Evolutionary conservation across 2,888 invertebrate genomes (phyloP), one percentile per base, ranked within the genome.

Genomic region (Sesia apiformis): DNA sequence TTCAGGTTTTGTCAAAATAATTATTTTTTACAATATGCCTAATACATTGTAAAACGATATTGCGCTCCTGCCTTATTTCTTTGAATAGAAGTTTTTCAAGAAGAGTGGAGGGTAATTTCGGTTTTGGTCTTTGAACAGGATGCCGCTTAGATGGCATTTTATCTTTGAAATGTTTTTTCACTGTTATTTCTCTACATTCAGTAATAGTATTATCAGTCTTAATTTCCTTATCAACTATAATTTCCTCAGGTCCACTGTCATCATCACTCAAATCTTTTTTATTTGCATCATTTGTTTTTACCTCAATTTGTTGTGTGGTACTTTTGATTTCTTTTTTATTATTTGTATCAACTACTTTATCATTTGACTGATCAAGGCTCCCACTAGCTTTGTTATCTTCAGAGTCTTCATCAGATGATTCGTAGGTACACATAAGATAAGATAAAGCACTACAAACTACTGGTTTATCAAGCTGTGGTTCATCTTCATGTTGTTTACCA

Each of bases 31-130:
- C 93, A 53, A 97, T 93, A 84, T 93, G 92, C 63, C 95, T 93
- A 42, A 97, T 92, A 84, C 97, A 97, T 76, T 98, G 97, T 40
- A 97, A 90, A 53, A 98, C 90, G 52, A 95, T 89, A 81, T 97
- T 98, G 54, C 97, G 90, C 81, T 98, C 98, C 65, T 95, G 94
- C 60, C 93, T 90, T 63, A 98, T 96, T 75, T 97, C 96, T 56
- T 91, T 90, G 52, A 92, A 92, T 55, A 98, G 83, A 39, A 98
- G 78, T 72, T 93, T 94, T 65, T 94, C 92, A 53, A 95, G 80
- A 61, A 95, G 83, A 7, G 93, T 93, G 42, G 90, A 90, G 61
- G 86, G 90, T 59, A 84, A 53, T 67, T 79, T 78, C 40, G 66
- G 61, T 58, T 74, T 74, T 53, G 69, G 58, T 58, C 60, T 63